These are phyloP conservation scores for Labroides dimidiatus DNA, from an alignment of 2,797 vertebrate species.

Conservation along the genomic window DNA sequence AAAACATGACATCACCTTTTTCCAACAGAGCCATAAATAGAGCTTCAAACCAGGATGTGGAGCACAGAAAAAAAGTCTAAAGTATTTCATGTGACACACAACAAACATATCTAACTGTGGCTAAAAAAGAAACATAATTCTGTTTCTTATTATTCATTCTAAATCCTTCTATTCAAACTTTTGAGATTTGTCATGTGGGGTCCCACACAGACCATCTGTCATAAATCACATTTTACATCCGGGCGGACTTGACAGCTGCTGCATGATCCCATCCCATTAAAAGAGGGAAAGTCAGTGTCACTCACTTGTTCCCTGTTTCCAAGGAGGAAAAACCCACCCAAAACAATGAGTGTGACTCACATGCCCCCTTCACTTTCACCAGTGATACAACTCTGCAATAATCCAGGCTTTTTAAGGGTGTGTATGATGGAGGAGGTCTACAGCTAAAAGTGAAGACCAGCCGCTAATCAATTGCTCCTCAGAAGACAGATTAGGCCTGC, in stretches of 20 bases:
- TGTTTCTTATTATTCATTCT: background rate
- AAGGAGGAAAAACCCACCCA: constrained; percentile 68
- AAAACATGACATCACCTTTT: constrained; percentile 5
- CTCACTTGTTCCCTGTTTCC: constrained; percentile 55
- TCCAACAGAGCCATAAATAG: background rate
- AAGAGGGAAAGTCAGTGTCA: constrained; percentile 68
- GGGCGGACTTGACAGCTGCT: constrained; percentile 44
- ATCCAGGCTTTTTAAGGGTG: constrained; percentile 28
- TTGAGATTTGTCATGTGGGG: constrained; percentile 7
- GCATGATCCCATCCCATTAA: constrained; percentile 57
- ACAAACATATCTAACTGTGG: background rate
- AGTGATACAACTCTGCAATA: constrained; percentile 36
- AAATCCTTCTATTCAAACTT: constrained; percentile 16
- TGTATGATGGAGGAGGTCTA: constrained; percentile 43
- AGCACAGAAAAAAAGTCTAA: background rate
- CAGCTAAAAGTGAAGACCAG: constrained; percentile 40
- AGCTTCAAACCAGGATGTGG: background rate
- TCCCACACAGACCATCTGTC: constrained; percentile 6
- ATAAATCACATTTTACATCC: constrained; percentile 44
- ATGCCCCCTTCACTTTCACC: constrained; percentile 44
- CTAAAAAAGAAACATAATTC: background rate
- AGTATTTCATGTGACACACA: background rate
- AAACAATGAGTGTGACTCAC: constrained; percentile 73
- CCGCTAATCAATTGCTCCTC: constrained; percentile 55
- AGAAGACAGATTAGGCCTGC: constrained; percentile 56